These are phyloP conservation scores for Eupelmus urozonus DNA, from an alignment of 2,888 invertebrate species.

Conservation along the genomic window DNA sequence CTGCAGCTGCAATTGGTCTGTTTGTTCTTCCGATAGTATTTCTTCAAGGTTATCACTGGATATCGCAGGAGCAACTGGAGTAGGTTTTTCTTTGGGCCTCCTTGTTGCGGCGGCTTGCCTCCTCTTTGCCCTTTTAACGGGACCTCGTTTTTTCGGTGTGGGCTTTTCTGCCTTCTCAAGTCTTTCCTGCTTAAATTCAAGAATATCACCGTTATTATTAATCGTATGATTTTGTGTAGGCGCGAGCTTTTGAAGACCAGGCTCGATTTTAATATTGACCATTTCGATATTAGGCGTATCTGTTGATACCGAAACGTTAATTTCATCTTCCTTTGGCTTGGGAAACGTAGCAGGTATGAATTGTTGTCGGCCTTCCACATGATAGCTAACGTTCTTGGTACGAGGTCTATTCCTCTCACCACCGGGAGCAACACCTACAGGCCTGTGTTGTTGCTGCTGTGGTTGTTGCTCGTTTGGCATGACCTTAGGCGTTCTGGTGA, in stretches of 20 bases:
- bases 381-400: constrained; percentile 83
- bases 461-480: constrained; percentile 69
- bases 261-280: constrained; percentile 62
- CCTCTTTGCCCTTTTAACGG: constrained; percentile 55
- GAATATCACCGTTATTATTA: constrained; percentile 71
- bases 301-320: background rate
- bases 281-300: constrained; percentile 34
- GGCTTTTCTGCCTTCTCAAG: constrained; percentile 63
- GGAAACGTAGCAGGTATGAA: constrained; percentile 79
- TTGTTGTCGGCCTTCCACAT: constrained; percentile 79
- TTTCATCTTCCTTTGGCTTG: constrained; percentile 60
- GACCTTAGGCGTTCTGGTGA: constrained; percentile 79
- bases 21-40: background rate
- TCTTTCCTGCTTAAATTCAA: constrained; percentile 61
- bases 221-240: constrained; percentile 64
- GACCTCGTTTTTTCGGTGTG: constrained; percentile 52
- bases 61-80: constrained; percentile 22
- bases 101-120: constrained; percentile 36
- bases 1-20: constrained; percentile 1
- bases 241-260: constrained; percentile 61
- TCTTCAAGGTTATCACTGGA: constrained; percentile 48
- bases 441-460: constrained; percentile 64
- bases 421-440: constrained; percentile 65
- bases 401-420: constrained; percentile 80
- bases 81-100: constrained; percentile 42